Percentiles rank a stretch among this genome's conserved stretches.
Conservation (phyloP, 2,888 invertebrate species). For the Dryocosmus kuriphilus region DNA sequence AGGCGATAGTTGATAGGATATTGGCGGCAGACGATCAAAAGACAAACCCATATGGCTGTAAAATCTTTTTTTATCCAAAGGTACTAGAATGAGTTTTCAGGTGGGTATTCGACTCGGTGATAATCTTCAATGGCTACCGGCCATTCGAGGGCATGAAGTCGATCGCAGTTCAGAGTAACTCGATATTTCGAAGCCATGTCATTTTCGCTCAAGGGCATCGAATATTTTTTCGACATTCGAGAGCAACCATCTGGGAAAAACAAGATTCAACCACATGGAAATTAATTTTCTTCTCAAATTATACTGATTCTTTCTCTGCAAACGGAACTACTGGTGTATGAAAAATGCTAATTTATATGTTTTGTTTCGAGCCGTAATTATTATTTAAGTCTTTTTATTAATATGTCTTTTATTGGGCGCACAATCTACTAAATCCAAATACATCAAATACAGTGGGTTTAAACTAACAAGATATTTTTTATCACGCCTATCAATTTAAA, state of each 20-base stretch:
- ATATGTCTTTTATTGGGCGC: no score
- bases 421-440: no score
- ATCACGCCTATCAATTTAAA: not conserved
- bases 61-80: slow-evolving; percentile 47
- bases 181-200: slow-evolving; percentile 58
- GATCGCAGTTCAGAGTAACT: slow-evolving; percentile 59
- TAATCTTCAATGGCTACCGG: slow-evolving; percentile 74
- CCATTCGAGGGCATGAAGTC: slow-evolving; percentile 59
- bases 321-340: no score
- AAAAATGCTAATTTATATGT: no score
- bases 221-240: slow-evolving; percentile 27
- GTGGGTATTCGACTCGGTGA: slow-evolving; percentile 73
- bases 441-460: no score
- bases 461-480: not conserved
- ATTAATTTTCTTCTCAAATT: not conserved
- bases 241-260: slow-evolving; percentile 28
- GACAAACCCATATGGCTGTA: slow-evolving; percentile 56
- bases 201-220: slow-evolving; percentile 24
- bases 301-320: not conserved
- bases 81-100: slow-evolving; percentile 69
- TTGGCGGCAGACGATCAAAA: slow-evolving; percentile 71
- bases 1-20: slow-evolving; percentile 65
- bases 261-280: not conserved
- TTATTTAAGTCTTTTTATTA: no score
- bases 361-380: no score